Evolutionary conservation across 2,797 vertebrate species (phyloP), one percentile per base, ranked within the genome.

Genomic region (Neosilurus mollespiculum): DNA sequence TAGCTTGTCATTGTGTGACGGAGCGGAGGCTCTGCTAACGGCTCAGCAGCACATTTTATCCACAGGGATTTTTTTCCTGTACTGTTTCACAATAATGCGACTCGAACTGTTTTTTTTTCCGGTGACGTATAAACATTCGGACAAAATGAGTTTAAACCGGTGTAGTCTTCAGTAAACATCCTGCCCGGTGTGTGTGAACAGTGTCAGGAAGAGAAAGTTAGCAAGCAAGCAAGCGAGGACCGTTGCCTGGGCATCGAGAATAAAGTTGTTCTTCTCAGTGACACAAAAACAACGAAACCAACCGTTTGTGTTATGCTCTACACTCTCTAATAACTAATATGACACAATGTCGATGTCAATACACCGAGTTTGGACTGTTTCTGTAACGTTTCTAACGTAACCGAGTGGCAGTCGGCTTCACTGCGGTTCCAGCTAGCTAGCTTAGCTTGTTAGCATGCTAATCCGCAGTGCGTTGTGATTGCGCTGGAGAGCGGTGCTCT

Each of bases 1-100:
- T 84, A 81, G 82, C 83, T 85, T 85, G 85, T 90, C 91, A 91
- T 93, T 93, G 92, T 94, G 92, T 90, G 88, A 24, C 34, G 18
- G 26, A 54, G 65, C 54, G 77, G 53, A 9, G 30, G 3, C 65
- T 58, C 53, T 22, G 72, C 53, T 59, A 78, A 78, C 75, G 14
- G 12, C 30, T 2, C 24, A 34, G 12, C 72, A 77, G 20, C 18
- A n/a, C 71, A 10, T 75, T 20, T 30, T 11, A 75, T 2, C 6
- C 6, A 9, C 30, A 9, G 34, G 5, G 10, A 30, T 11, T 15
- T 12, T 22, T 72, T 54, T 73, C 8, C 12, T 34, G 1, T 2
- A 6, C 30, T n/a, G 5, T 1, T 76, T 22, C 10, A 11, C 9
- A 59, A 43, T 15, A 61, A 15, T 9, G 1, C 4, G 11, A 3